These are phyloP conservation scores for Autographa pulchrina DNA, from an alignment of 2,888 invertebrate genomes.

Conservation along the genomic window DNA sequence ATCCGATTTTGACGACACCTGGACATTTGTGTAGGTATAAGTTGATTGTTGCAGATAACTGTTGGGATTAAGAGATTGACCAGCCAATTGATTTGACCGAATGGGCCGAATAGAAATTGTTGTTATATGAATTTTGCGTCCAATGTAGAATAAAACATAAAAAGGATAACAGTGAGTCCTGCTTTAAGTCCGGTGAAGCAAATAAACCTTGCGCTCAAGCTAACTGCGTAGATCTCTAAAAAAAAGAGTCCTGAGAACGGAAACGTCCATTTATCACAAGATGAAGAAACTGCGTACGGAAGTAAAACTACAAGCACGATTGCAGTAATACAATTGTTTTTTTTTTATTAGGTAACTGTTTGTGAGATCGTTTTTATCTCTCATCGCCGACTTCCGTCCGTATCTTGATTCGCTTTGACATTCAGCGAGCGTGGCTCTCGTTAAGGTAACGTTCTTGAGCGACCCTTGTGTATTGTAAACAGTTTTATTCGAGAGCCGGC, in stretches of 20 bases:
- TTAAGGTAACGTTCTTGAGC: constrained; percentile 32
- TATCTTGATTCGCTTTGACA: constrained; percentile 34
- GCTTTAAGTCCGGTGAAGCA: no score
- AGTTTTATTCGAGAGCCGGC: constrained; percentile 22
- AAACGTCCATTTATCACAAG: neutral
- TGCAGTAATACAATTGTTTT: constrained; percentile 1
- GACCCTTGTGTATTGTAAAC: constrained; percentile 43
- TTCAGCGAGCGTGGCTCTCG: constrained; percentile 29
- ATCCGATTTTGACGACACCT: neutral
- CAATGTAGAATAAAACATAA: no score
- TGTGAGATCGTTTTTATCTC: constrained; percentile 9
- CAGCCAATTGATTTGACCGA: no score
- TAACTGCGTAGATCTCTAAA: no score
- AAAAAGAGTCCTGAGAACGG: neutral
- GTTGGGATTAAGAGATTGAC: no score
- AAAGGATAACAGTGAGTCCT: no score
- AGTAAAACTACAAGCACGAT: neutral
- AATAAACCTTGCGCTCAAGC: no score
- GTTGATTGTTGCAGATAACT: neutral
- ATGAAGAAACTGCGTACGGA: neutral
- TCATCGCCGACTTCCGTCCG: constrained; percentile 27
- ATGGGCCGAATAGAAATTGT: no score
- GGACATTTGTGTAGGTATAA: neutral
- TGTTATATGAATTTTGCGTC: no score
- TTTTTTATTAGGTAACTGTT: constrained; percentile 4